These are phyloP conservation scores for Tolypeutes matacus DNA, from an alignment of 2,797 vertebrate genomes.

Conservation along the genomic window DNA sequence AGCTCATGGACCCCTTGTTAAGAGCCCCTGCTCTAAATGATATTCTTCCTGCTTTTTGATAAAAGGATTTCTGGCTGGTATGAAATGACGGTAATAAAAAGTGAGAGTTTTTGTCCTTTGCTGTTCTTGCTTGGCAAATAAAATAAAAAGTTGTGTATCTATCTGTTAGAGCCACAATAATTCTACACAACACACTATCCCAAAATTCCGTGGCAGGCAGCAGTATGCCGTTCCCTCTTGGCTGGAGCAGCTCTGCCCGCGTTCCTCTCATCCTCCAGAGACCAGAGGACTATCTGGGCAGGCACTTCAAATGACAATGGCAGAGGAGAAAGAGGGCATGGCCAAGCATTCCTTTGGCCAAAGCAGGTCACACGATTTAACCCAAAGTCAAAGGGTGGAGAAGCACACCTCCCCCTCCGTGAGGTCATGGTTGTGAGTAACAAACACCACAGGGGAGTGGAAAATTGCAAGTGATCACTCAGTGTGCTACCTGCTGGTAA, in stretches of 20 bases:
- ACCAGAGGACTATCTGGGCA: too few species aligned
- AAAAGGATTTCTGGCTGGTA: background rate
- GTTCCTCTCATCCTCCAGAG: background rate
- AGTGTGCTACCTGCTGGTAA: background rate
- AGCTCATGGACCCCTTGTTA: too few species aligned
- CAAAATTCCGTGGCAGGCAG: background rate
- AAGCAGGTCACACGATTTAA: background rate
- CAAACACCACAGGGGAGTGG: background rate
- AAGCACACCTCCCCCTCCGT: accelerated
- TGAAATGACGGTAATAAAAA: background rate
- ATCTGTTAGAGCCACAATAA: background rate
- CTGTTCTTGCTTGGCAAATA: background rate
- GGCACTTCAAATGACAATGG: background rate
- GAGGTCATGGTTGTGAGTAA: background rate
- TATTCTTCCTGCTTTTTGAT: background rate
- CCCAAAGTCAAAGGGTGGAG: background rate
- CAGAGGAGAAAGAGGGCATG: background rate
- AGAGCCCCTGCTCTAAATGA: background rate
- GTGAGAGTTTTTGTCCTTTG: background rate
- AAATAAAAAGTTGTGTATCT: background rate
- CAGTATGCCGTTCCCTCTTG: background rate
- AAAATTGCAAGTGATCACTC: accelerated
- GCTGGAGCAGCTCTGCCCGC: background rate
- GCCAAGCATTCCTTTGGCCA: background rate
- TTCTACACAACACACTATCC: background rate